A percentile compares a stretch with the other conserved stretches of the same genome.
These are phyloP conservation scores for Tenthredo mesomela DNA, from an alignment of 2,888 invertebrate species.

Conservation along the genomic window DNA sequence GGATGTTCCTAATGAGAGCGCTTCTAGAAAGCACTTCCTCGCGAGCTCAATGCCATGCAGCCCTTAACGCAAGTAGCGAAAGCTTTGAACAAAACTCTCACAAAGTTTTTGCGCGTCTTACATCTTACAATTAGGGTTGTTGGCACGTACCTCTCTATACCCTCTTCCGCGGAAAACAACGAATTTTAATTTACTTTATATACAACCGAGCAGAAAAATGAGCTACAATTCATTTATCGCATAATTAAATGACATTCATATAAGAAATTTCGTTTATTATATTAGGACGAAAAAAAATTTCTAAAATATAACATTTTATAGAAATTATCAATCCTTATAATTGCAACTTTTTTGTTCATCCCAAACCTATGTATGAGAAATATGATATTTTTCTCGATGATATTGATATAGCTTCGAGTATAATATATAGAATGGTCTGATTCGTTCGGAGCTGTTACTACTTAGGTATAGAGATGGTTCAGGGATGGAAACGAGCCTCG, in stretches of 20 bases:
- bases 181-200: background rate
- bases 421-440: background rate
- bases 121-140: background rate
- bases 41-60: constrained; percentile 32
- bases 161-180: background rate
- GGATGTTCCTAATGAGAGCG: constrained; percentile 52
- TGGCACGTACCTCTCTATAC: background rate
- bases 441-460: constrained; percentile 22
- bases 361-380: no score
- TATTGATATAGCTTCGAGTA: background rate
- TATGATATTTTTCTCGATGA: no score
- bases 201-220: background rate
- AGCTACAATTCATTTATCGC: background rate
- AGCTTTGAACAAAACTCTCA: constrained; percentile 37
- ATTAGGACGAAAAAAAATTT: no score
- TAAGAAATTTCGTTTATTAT: no score
- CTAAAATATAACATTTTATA: no score
- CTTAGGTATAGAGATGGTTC: background rate
- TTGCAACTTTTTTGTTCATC: no score
- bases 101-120: background rate
- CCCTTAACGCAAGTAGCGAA: constrained; percentile 43
- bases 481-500: constrained; percentile 56
- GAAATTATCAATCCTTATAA: no score
- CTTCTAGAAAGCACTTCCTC: constrained; percentile 51
- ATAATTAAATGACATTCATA: background rate